phyloP scores from a whole-genome alignment of 2,888 invertebrate species.

The Acanthosoma haemorrhoidale region DNA sequence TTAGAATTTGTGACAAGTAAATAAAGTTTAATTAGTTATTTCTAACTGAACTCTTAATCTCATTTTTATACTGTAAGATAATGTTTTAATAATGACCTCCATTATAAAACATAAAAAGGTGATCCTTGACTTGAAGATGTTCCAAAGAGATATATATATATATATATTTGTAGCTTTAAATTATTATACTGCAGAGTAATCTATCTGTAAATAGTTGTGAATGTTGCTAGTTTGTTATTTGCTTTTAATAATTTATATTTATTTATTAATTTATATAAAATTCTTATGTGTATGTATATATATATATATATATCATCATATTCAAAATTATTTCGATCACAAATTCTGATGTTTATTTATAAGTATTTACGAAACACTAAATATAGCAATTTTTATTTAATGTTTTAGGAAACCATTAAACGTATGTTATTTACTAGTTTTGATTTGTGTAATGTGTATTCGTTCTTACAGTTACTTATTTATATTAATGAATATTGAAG shows the following conservation, averaged over 20 bases:
- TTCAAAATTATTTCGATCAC: neutral
- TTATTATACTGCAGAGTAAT: conserved; percentile 2
- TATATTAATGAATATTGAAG: conserved; percentile 27
- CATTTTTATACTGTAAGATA: neutral
- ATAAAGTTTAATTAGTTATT: neutral
- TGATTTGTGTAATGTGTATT: conserved; percentile 3
- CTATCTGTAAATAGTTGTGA: conserved; percentile 13
- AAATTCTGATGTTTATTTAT: conserved; percentile 5
- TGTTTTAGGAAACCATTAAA: neutral
- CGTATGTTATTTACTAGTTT: neutral
- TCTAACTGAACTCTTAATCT: neutral
- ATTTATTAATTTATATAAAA: conserved; percentile 23
- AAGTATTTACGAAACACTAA: conserved; percentile 1
- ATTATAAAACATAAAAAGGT: conserved; percentile 1
- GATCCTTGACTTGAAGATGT: conserved; percentile 17
- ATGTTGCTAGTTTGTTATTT: conserved; percentile 28
- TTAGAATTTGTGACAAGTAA: conserved; percentile 8
- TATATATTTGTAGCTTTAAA: conserved; percentile 25
- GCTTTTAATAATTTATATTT: conserved; percentile 26
- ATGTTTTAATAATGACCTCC: neutral
- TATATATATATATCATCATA: conserved; percentile 12
- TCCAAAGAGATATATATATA: conserved; percentile 27
- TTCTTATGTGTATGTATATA: neutral
- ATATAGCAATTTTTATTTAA: neutral
- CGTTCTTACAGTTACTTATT: conserved; percentile 3